A percentile compares a stretch with the other conserved stretches of the same genome.
These are phyloP conservation scores for Mizuhopecten yessoensis DNA, from an alignment of 1,140 invertebrate species.

Conservation along the genomic window DNA sequence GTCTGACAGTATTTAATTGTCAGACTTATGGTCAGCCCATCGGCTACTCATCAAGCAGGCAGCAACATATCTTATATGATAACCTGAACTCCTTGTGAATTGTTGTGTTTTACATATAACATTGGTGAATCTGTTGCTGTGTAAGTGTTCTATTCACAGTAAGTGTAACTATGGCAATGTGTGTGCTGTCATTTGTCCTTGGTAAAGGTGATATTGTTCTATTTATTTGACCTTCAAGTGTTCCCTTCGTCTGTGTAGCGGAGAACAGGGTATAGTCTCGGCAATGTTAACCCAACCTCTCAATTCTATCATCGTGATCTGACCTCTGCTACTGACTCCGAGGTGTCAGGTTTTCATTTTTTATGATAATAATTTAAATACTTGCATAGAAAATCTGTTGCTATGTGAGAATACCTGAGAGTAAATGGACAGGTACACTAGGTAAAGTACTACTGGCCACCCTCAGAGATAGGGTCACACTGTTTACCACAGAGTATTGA, in stretches of 20 bases:
- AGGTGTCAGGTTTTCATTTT: slow-evolving; percentile 5
- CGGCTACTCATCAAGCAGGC: too few species aligned
- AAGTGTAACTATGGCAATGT: background rate
- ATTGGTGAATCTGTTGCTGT: too few species aligned
- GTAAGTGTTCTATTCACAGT: background rate
- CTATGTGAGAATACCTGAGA: background rate
- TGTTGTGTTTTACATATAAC: too few species aligned
- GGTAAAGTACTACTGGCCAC: background rate
- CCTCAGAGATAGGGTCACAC: background rate
- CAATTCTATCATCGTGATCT: background rate
- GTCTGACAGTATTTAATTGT: too few species aligned
- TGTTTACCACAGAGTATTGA: background rate
- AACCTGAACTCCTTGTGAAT: too few species aligned
- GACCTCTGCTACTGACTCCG: background rate
- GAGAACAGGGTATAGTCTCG: too few species aligned
- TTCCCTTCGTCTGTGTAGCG: background rate
- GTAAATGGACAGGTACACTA: background rate
- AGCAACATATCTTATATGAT: too few species aligned
- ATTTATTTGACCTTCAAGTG: slow-evolving; percentile 22
- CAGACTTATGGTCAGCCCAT: too few species aligned
- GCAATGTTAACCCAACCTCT: too few species aligned
- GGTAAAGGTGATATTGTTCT: background rate
- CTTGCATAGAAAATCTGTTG: background rate
- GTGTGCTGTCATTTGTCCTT: slow-evolving; percentile 4
- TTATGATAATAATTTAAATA: slow-evolving; percentile 35